Conservation (phyloP, 1,140 invertebrate genomes). For the Acromyrmex charruanus region DNA sequence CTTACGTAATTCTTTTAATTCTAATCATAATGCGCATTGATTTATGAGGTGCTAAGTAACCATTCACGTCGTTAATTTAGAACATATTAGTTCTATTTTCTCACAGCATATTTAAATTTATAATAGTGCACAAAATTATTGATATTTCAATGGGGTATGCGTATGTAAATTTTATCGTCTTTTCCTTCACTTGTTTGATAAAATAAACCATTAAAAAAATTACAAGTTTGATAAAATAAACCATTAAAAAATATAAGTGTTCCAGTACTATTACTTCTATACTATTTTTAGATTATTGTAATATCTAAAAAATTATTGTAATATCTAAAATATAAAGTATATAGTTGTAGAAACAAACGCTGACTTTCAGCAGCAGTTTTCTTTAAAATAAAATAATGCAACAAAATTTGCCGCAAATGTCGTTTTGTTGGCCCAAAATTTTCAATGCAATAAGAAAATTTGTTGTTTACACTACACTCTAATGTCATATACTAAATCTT, state of each 20-base stretch:
- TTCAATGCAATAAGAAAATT: not conserved
- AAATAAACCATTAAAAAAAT: not conserved
- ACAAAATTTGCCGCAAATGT: not conserved
- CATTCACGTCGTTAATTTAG: conserved; percentile 27
- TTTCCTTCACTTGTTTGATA: conserved; percentile 25
- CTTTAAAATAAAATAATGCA: not conserved
- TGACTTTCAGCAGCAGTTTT: not conserved
- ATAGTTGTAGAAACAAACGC: not conserved
- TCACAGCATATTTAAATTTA: conserved; percentile 6
- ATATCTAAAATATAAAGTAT: not conserved
- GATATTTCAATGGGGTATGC: not conserved
- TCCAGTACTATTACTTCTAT: not conserved
- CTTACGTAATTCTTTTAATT: conserved; percentile 79
- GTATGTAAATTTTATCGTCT: not conserved
- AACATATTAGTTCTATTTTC: not conserved
- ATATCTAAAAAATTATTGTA: not conserved
- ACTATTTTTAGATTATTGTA: not conserved
- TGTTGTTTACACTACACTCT: no score
- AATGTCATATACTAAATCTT: no score
- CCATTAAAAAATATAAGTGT: not conserved
- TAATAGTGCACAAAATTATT: not conserved
- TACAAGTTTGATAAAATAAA: conserved; percentile 17
- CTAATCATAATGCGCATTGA: conserved; percentile 44
- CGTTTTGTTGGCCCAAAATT: not conserved
- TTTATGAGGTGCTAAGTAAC: not conserved